Evolutionary conservation across 2,888 invertebrate genomes (phyloP).

Genomic region (Rotaria sp.): DNA sequence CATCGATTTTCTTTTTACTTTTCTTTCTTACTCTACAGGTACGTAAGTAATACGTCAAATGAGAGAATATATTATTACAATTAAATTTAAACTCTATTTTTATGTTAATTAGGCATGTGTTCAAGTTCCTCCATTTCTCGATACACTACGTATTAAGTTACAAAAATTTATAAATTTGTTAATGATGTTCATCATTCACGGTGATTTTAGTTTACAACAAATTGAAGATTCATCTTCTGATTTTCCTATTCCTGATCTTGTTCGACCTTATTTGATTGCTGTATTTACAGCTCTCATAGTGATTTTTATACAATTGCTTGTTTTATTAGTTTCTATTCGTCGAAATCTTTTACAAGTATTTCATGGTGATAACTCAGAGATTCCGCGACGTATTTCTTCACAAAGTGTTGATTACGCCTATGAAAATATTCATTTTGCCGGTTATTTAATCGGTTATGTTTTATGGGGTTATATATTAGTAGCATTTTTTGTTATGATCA

Average conservation of each 20-base stretch:
- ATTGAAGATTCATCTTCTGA: too few species aligned
- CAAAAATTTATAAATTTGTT: background rate
- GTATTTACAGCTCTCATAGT: background rate
- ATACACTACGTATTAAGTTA: fast-evolving
- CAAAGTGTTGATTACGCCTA: background rate
- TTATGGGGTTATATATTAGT: background rate
- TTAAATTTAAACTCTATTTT: background rate
- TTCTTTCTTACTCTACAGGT: background rate
- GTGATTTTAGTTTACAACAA: too few species aligned
- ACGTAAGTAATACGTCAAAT: background rate
- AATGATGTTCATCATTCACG: too few species aligned
- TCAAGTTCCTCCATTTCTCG: background rate
- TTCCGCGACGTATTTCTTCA: background rate
- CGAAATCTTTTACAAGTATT: background rate
- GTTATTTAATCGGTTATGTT: background rate
- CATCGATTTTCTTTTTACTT: background rate
- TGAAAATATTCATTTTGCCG: background rate
- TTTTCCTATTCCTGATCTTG: background rate
- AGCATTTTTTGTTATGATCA: background rate
- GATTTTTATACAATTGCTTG: background rate
- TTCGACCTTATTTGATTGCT: background rate
- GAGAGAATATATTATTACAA: background rate
- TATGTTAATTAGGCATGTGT: background rate
- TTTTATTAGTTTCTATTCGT: background rate
- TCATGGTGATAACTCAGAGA: background rate